Evolutionary conservation across 2,113 vertebrate species (phyloP).

Genomic region (Aegotheles bennettii): DNA sequence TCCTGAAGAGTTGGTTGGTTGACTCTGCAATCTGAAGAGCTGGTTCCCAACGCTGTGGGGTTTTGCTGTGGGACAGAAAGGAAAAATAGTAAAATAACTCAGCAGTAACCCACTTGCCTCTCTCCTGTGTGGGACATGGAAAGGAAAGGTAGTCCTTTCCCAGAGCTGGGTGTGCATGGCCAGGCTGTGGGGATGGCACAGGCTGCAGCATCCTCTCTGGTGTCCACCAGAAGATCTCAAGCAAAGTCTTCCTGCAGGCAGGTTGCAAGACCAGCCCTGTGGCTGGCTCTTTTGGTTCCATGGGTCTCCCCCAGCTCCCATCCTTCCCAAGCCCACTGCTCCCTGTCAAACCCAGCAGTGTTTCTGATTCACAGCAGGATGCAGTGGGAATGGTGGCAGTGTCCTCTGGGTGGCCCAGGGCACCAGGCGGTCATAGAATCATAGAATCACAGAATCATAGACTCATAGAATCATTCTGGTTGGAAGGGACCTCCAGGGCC

Average conservation of each 20-base stretch:
- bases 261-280: neutral
- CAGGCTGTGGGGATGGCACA: fast-evolving
- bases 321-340: neutral
- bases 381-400: too few species aligned
- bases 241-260: neutral
- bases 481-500: too few species aligned
- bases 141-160: neutral
- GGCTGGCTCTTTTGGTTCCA: neutral
- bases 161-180: neutral
- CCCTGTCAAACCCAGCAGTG: fast-evolving
- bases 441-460: too few species aligned
- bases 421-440: too few species aligned
- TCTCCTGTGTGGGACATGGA: fast-evolving
- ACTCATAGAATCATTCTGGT: too few species aligned
- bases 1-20: neutral
- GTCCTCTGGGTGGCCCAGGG: neutral
- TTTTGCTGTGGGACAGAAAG: neutral
- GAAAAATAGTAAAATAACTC: neutral
- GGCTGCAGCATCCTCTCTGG: neutral
- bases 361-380: neutral
- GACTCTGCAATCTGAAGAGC: neutral
- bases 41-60: fast-evolving
- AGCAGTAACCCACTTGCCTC: neutral
- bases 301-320: neutral
- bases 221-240: neutral